These are phyloP conservation scores for Acronicta alni DNA, from an alignment of 2,888 invertebrate genomes.

Conservation along the genomic window DNA sequence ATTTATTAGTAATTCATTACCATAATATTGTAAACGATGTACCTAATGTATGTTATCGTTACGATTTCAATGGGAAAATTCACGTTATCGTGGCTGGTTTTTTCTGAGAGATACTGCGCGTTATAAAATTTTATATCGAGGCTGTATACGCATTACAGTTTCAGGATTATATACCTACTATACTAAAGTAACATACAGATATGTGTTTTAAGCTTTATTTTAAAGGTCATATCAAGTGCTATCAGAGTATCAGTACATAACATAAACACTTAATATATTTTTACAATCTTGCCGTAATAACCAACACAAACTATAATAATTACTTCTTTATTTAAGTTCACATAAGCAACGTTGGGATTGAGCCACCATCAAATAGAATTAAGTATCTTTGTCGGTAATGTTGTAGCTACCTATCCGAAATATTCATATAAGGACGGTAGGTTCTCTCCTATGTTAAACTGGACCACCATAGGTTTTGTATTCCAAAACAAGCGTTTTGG, in stretches of 20 bases:
- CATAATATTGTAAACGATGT: constrained; percentile 5
- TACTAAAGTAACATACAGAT: neutral
- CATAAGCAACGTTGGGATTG: neutral
- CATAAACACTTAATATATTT: constrained; percentile 20
- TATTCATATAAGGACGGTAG: too few relatives aligned
- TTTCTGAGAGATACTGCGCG: neutral
- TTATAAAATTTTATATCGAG: neutral
- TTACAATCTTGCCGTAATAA: constrained; percentile 15
- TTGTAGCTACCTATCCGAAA: too few relatives aligned
- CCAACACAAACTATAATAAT: neutral
- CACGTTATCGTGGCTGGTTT: neutral
- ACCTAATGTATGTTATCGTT: constrained; percentile 6
- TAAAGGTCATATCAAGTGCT: constrained; percentile 15
- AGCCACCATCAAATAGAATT: too few relatives aligned
- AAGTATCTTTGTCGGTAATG: too few relatives aligned
- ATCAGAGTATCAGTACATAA: constrained; percentile 5
- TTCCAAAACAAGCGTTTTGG: too few relatives aligned
- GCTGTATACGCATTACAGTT: constrained; percentile 1
- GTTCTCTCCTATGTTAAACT: too few relatives aligned
- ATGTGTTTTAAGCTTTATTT: constrained; percentile 13
- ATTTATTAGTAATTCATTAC: constrained; percentile 10
- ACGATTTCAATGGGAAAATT: constrained; percentile 5
- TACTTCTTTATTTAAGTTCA: neutral
- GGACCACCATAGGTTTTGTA: too few relatives aligned
- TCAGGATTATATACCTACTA: constrained; percentile 1